Conservation (phyloP, 2,797 vertebrate genomes). For the Eutrigla gurnardus region DNA sequence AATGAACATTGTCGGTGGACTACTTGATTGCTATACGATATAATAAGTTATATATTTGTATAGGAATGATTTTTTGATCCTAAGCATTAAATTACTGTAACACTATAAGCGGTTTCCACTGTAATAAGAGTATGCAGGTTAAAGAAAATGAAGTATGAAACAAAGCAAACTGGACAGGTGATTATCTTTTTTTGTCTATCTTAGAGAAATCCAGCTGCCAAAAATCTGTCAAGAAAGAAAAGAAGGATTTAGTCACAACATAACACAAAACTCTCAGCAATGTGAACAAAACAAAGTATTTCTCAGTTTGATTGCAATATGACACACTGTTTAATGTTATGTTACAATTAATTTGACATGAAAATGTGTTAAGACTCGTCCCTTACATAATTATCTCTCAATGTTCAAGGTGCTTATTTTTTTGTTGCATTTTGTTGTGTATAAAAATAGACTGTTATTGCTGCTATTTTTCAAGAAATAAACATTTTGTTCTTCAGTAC, state of each 20-base stretch:
- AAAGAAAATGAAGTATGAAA: not conserved
- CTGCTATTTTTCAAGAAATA: conserved; percentile 40
- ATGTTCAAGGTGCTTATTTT: conserved; percentile 23
- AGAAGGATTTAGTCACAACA: conserved; percentile 52
- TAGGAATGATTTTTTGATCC: no score
- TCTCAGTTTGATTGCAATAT: conserved; percentile 12
- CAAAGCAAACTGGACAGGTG: not conserved
- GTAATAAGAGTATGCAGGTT: not conserved
- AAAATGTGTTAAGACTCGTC: conserved; percentile 18
- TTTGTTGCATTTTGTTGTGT: conserved; percentile 14
- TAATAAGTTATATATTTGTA: no score
- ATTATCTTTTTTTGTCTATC: conserved; percentile 23
- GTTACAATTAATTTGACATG: conserved; percentile 9
- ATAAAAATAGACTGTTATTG: conserved; percentile 33
- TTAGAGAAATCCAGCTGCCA: conserved; percentile 63
- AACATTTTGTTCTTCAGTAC: conserved; percentile 25
- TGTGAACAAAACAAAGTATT: not conserved
- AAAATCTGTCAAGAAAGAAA: conserved; percentile 63
- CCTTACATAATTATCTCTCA: not conserved
- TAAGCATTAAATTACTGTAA: not conserved
- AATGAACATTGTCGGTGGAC: no score
- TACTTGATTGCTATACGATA: no score
- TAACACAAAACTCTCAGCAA: not conserved
- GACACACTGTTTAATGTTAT: conserved; percentile 32
- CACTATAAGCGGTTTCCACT: not conserved